phyloP scores from a whole-genome alignment of 2,113 vertebrate species.

The Etheostoma spectabile region DNA sequence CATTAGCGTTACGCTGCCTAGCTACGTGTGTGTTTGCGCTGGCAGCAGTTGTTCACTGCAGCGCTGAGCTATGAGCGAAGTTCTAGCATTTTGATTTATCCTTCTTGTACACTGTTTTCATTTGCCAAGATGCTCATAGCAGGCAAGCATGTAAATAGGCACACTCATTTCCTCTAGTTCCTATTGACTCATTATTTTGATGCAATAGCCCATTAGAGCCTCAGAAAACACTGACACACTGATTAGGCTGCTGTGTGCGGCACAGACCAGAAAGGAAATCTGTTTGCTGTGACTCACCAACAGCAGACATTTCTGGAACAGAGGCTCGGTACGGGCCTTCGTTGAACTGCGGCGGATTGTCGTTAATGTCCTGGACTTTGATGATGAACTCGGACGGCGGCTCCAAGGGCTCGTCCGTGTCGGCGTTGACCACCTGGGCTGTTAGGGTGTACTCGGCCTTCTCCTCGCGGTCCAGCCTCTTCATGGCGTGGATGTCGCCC shows the following conservation, averaged over 20 bases:
- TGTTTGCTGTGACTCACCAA: constrained; percentile 87
- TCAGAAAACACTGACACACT: constrained; percentile 56
- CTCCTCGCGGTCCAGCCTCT: constrained; percentile 97
- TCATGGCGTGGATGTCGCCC: constrained; percentile 99
- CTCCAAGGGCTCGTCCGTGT: constrained; percentile 93
- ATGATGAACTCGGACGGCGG: constrained; percentile 99
- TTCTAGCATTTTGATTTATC: constrained; percentile 57
- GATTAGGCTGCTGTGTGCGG: constrained; percentile 53
- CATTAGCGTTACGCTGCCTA: background rate
- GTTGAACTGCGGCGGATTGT: constrained; percentile 95
- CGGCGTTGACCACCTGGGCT: constrained; percentile 94
- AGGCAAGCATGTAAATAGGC: constrained; percentile 63
- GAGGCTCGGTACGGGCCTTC: constrained; percentile 94
- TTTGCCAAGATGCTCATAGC: constrained; percentile 40
- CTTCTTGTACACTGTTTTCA: constrained; percentile 49
- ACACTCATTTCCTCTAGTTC: constrained; percentile 54
- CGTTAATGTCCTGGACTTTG: constrained; percentile 99
- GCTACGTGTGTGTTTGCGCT: constrained; percentile 21
- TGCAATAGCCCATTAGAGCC: constrained; percentile 69
- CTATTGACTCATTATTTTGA: constrained; percentile 74
- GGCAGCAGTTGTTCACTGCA: constrained; percentile 21
- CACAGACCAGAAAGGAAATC: constrained; percentile 18
- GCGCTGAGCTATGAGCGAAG: constrained; percentile 35
- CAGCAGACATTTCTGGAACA: constrained; percentile 95
- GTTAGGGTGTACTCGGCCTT: constrained; percentile 98